Base-by-base conservation (phyloP, 1,140 invertebrate species). In the Medauroidea extradentata region DNA sequence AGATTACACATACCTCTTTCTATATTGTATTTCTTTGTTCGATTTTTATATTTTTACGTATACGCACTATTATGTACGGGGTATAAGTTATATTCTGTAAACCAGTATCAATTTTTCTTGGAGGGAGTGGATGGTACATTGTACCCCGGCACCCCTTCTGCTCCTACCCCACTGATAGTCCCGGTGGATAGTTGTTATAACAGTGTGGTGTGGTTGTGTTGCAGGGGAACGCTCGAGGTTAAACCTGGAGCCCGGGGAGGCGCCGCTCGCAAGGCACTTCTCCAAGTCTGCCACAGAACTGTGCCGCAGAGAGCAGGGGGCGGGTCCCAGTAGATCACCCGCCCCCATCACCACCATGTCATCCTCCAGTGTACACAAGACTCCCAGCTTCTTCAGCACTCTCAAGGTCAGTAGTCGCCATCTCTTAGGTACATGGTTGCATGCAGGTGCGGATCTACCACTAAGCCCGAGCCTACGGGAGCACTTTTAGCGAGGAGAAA, bases 301-400 rank as follows among this genome's bases (percentile, higher is more conserved):
- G 43, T 69, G 74, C 25, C 64, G 70, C 27, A 64, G 57, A 0
- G 5, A 34, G 29, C 29, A 34, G 29, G 11, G 29, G 5, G 4
- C 29, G 29, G 29, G 29, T 34, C 5, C 29, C 29, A 34, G 29
- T 11, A 11, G 9, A 42, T 55, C 48, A 67, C 68, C 16, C 63
- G 68, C 41, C 67, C 72, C 50, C 69, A 69, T 1, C 72, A 23
- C 50, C 69, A 69, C 1, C 72, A 23, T 25, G 49, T 73, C 76
- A 43, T 61, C 73, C 8, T 56, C 65, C 51, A 56, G 38, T 25
- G 54, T 60, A 1, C 85, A 87, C 69, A 84, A 83, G 63, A 86
- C 85, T 1, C 42, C 44, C 65, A 84, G 81, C 16, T 88, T 88
- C 69, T 86, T 88, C 69, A 81, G 81, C 57, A 84, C 85, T 56